A percentile compares a stretch with the other conserved stretches of the same genome.
Conservation (phyloP, 1,140 invertebrate species). For the Sitobion miscanthi region DNA sequence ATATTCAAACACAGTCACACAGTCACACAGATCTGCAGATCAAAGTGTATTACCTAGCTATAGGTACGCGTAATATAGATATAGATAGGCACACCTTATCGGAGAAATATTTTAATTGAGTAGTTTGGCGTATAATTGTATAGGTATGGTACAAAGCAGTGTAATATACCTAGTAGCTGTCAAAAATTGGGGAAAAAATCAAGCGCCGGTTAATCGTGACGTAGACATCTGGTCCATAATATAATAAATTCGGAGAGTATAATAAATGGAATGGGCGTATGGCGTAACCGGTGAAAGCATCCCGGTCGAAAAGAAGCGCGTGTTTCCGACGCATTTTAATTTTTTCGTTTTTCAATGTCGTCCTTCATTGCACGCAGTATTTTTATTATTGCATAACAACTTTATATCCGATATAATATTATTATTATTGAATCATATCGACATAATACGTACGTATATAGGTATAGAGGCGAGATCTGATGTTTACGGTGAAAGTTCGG, state of each 20-base stretch:
- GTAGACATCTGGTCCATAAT: background rate
- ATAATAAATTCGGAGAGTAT: background rate
- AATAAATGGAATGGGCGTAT: background rate
- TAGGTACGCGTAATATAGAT: no score
- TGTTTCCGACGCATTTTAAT: background rate
- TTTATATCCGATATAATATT: conserved; percentile 3
- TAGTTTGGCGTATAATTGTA: background rate
- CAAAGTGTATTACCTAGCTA: background rate
- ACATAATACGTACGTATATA: background rate
- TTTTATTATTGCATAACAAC: background rate
- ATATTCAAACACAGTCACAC: background rate
- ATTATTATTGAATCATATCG: background rate
- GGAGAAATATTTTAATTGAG: background rate
- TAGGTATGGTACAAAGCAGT: no score
- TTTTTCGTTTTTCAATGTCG: background rate
- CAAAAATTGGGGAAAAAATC: background rate
- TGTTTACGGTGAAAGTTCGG: conserved; percentile 28
- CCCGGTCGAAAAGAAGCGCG: background rate
- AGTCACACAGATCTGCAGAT: background rate
- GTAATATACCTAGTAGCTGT: no score
- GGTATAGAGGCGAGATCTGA: background rate
- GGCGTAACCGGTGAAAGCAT: conserved; percentile 34
- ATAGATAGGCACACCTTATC: background rate
- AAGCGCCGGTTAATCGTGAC: background rate
- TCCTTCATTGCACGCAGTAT: background rate